phyloP scores from a whole-genome alignment of 2,113 vertebrate genomes.

The Mustela lutreola region DNA sequence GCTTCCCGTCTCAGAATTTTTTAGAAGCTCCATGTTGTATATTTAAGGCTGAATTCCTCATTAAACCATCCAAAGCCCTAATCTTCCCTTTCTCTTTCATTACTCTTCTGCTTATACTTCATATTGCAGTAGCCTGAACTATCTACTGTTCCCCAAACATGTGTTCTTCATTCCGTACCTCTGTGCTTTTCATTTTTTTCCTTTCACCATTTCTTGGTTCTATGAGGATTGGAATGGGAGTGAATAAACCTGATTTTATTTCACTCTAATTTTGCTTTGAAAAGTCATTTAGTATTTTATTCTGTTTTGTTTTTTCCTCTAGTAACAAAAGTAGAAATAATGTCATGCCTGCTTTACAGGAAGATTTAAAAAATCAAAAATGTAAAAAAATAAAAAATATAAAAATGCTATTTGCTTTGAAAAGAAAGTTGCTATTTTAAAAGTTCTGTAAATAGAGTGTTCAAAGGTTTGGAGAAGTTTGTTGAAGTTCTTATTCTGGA shows the following conservation, averaged over 20 bases:
- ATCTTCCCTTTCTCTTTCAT: neutral
- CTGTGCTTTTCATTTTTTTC: slow-evolving; percentile 8
- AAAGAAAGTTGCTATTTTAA: slow-evolving; percentile 57
- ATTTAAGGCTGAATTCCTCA: slow-evolving; percentile 31
- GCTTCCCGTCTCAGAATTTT: slow-evolving; percentile 11
- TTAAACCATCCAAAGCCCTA: neutral
- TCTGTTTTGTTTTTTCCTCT: neutral
- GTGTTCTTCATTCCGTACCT: neutral
- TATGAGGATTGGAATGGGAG: neutral
- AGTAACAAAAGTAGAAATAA: slow-evolving; percentile 61
- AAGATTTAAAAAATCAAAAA: slow-evolving; percentile 45
- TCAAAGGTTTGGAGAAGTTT: slow-evolving; percentile 48
- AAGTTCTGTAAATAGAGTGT: slow-evolving; percentile 2
- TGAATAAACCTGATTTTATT: slow-evolving; percentile 46
- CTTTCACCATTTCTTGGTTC: slow-evolving; percentile 44
- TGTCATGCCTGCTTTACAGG: neutral
- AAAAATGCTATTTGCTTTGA: slow-evolving; percentile 40
- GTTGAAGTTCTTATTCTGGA: neutral
- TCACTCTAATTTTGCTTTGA: slow-evolving; percentile 50
- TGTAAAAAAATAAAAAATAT: neutral
- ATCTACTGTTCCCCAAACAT: neutral
- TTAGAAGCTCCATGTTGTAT: neutral
- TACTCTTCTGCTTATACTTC: neutral
- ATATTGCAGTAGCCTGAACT: neutral
- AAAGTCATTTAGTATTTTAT: neutral